phyloP scores from a whole-genome alignment of 2,797 vertebrate species.

The Margarornis squamiger region DNA sequence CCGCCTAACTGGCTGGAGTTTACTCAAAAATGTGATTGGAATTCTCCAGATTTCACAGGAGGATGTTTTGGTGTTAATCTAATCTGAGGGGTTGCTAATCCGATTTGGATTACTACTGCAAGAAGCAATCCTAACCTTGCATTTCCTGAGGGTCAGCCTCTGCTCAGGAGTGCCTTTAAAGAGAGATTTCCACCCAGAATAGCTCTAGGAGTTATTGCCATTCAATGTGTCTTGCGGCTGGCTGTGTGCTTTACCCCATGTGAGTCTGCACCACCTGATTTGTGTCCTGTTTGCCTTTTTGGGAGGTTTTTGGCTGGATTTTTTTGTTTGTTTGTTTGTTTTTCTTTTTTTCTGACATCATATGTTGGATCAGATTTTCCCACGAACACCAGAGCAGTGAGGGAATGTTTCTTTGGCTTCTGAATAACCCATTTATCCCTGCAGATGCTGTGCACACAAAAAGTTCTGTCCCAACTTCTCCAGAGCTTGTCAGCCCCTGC shows the following conservation, averaged over 20 bases:
- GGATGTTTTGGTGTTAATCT: neutral
- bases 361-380: neutral
- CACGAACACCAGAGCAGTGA: neutral
- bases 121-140: neutral
- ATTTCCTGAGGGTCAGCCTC: neutral
- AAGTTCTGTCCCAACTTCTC: neutral
- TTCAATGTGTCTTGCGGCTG: neutral
- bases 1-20: neutral
- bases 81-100: neutral
- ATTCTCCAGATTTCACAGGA: neutral
- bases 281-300: no score
- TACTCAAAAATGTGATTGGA: conserved; percentile 40
- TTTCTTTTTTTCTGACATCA: accelerated
- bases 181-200: neutral
- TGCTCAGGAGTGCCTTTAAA: neutral
- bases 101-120: neutral
- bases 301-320: neutral
- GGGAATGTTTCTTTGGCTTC: neutral
- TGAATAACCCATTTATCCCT: neutral
- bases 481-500: accelerated
- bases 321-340: no score
- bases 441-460: neutral
- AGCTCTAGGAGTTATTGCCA: accelerated
- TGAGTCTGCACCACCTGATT: no score
- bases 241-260: accelerated